Base-by-base conservation (phyloP, 2,888 invertebrate species). In the Drosophila nigricruria region DNA sequence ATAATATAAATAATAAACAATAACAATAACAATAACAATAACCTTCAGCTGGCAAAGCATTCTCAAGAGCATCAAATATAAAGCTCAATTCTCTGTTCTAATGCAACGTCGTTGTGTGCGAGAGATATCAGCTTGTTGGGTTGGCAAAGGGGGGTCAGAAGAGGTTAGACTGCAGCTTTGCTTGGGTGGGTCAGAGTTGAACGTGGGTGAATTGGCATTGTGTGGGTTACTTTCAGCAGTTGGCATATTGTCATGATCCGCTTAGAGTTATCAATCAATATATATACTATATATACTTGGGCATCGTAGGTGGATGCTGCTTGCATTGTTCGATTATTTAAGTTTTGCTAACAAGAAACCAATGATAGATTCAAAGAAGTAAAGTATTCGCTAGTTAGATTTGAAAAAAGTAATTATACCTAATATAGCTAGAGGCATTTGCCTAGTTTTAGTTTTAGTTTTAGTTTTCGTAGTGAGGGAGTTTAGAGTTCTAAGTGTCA, bases 161-260 rank as follows among this genome's bases (percentile, higher is more conserved):
- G 50, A 52, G 50, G 8, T 27, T 45, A 42, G 40, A 57, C 56
- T 68, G 49, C 47, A 58, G 77, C 32, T 56, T 47, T 25, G 47
- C 53, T 76, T 66, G 77, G 77, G 77, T 77, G 77, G 77, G 80
- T 79, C 75, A 70, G 30, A 79, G 77, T 79, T 79, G 52, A 59
- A 47, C 61, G 79, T 76, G 79, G 76, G 79, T 70, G 66, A 66
- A 49, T 53, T 77, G 73, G 78, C 59, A 47, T 76, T 72, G 66
- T 63, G 73, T 72, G 62, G 66, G 66, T 56, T 45, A 40, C 36
- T 58, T 63, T 57, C 20, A 62, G 59, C 52, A 59, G 61, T 75
- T 75, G 70, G 42, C 47, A 50, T 64, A 62, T 62, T 64, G 61
- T 65, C 67, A 45, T 57, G 57, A 60, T 53, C 43, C 32, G 58